These are phyloP conservation scores for Agrotis puta DNA, from an alignment of 2,888 invertebrate genomes.

Conservation along the genomic window DNA sequence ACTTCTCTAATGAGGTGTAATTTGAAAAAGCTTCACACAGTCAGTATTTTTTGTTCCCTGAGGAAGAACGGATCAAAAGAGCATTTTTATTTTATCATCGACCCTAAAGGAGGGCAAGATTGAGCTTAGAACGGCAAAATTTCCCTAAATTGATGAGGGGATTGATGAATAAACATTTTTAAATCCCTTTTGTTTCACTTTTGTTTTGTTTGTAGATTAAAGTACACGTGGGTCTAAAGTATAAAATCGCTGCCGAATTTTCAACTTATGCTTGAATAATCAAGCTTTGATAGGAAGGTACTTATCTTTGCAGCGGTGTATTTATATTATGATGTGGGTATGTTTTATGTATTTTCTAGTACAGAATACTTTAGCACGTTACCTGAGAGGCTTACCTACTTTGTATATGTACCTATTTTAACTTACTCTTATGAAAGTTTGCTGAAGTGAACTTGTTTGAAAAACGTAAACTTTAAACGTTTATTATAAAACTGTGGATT, in stretches of 20 bases:
- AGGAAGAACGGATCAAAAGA: constrained; percentile 47
- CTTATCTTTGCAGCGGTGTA: constrained; percentile 8
- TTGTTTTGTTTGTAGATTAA: constrained; percentile 55
- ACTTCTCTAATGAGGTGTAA: constrained; percentile 70
- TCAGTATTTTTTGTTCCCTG: constrained; percentile 39
- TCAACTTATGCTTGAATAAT: constrained; percentile 13
- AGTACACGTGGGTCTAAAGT: constrained; percentile 40
- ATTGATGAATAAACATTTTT: constrained; percentile 64
- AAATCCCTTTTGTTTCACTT: constrained; percentile 62
- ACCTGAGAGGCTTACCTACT: constrained; percentile 10
- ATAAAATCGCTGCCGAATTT: constrained; percentile 29
- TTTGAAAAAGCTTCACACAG: constrained; percentile 57
- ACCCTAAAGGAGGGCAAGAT: constrained; percentile 49
- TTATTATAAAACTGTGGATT: too few species aligned
- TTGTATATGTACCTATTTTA: constrained; percentile 4
- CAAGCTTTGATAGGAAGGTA: background rate
- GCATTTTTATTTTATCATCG: constrained; percentile 58
- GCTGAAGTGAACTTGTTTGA: constrained; percentile 1
- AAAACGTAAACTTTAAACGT: background rate
- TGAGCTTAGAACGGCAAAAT: constrained; percentile 50
- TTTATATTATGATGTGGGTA: background rate
- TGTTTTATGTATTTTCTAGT: background rate
- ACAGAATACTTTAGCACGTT: constrained; percentile 13
- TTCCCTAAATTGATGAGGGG: constrained; percentile 60
- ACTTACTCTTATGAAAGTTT: background rate